Base-by-base conservation (phyloP, 1,140 invertebrate species). In the Drosophila guanche region DNA sequence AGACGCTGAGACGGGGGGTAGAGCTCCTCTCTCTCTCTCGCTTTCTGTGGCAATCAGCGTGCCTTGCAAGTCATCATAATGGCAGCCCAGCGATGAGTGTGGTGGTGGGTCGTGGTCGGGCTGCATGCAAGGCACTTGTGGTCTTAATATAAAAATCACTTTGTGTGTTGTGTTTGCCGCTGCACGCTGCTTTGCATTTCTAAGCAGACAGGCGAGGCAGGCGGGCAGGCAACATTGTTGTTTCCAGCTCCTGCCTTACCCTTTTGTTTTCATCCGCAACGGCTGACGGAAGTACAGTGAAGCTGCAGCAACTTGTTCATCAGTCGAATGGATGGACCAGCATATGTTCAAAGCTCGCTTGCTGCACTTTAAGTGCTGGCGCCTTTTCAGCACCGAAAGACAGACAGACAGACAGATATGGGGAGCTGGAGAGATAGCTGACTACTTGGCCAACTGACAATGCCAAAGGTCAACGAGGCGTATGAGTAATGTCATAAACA, bases 141-240 rank as follows among this genome's bases (percentile, higher is more conserved):
- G 83, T 83, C 83, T 88, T 88, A 88, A 88, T 88, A 88, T 88
- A 88, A 88, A 88, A 88, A 88, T 88, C 83, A 88, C 83, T 88
- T 88, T 88, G 83, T 88, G 83, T 86, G 81, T 86, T 85, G 81
- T 75, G 81, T 86, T 86, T 85, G 77, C 77, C 73, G 62, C 77
- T 20, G 80, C 61, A 63, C 54, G 75, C 83, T 88, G 83, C 78
- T 88, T 88, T 88, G 83, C 83, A 88, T 88, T 88, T 88, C 83
- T 88, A 88, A 88, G 67, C 83, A 88, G 68, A 52, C 57, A 42
- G 59, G 54, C 23, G 2, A 42, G 59, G 54, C 23, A 3, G 27
- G 7, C 40, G 45, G 25, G 37, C 81, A 69, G 55, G 29, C 78
- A 68, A 88, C 83, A 88, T 73, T 88, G 83, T 88, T 86, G 83